Evolutionary conservation across 37 sponge, comb jelly and placozoan genomes (phyloP).

Genomic region (Dysidea cf. avara): DNA sequence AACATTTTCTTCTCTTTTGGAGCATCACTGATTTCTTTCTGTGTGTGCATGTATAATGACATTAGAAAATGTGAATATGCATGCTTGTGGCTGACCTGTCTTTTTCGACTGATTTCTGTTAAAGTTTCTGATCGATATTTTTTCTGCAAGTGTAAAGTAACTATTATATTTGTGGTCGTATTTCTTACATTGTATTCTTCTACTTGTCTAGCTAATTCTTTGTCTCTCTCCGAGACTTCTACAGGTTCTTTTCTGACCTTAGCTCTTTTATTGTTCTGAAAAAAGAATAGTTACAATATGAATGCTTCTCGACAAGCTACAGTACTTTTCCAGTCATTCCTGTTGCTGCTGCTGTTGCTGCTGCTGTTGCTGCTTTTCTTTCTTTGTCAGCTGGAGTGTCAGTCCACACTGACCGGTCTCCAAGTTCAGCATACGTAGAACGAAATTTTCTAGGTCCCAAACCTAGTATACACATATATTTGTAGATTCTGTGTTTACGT

Average conservation of each 20-base stretch:
- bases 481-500: too few species aligned
- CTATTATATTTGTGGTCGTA: background rate
- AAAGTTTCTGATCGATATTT: conserved; percentile 56
- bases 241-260: background rate
- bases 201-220: conserved; percentile 16
- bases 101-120: conserved; percentile 64
- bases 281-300: too few species aligned
- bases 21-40: conserved; percentile 22
- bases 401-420: conserved; percentile 86
- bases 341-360: background rate
- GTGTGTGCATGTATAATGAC: background rate
- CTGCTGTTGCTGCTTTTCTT: conserved; percentile 33
- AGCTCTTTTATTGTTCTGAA: background rate
- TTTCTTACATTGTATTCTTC: conserved; percentile 36
- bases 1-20: conserved; percentile 60
- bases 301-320: background rate
- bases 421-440: conserved; percentile 27
- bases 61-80: background rate
- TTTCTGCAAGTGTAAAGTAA: conserved; percentile 13
- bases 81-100: conserved; percentile 4
- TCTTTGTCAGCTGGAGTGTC: conserved; percentile 65
- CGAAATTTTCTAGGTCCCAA: conserved; percentile 78
- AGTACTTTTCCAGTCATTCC: background rate
- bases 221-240: conserved; percentile 8
- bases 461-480: too few species aligned